Evolutionary conservation across 92 coral and sea anemone species (phyloP), one percentile per base, ranked within the genome.

Genomic region (Anthopleura xanthogrammica): DNA sequence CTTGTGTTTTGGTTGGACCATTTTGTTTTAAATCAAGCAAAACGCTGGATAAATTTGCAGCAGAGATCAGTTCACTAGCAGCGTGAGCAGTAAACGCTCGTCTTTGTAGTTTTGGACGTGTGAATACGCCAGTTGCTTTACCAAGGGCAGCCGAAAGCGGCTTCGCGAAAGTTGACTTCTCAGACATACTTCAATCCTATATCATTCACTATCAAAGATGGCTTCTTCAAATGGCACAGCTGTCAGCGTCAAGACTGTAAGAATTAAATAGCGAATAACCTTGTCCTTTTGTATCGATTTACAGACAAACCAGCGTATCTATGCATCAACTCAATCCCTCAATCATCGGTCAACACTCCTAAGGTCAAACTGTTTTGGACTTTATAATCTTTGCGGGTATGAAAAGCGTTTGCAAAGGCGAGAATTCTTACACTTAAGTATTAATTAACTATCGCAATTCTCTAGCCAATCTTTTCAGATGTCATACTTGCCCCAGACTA

Each of bases 81-180:
- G 91, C 54, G 57, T 87, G 75, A 36, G 88, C 91, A 12, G 93
- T 87, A 19, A 76, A 86, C 48, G 88, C 89, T 76, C 90, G 71
- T 56, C 93, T 85, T 39, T 85, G 88, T 13, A 90, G 85, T 54
- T 85, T 90, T 64, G 93, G 91, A 52, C 93, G 82, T 5, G 84
- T 78, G 20, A 87, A 86, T 12, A 83, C 87, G 0, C 86, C 88
- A 36, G 88, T 78, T 52, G 88, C 88, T 42, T 79, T 78, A 2
- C 79, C 88, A 52, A 85, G 5, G 20, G 88, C 88, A 3, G 77
- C 76, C 42, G 88, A 85, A 12, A 85, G 82, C 13, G 88, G 88
- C 16, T 71, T 85, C 7, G 83, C 17, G 54, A 84, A 84, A 13
- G 83, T 50, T 5, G 78, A 85, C 62, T 78, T 85, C 41, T 85